These are phyloP conservation scores for Xestia rhomboidea DNA, from an alignment of 2,888 invertebrate species.

Conservation along the genomic window DNA sequence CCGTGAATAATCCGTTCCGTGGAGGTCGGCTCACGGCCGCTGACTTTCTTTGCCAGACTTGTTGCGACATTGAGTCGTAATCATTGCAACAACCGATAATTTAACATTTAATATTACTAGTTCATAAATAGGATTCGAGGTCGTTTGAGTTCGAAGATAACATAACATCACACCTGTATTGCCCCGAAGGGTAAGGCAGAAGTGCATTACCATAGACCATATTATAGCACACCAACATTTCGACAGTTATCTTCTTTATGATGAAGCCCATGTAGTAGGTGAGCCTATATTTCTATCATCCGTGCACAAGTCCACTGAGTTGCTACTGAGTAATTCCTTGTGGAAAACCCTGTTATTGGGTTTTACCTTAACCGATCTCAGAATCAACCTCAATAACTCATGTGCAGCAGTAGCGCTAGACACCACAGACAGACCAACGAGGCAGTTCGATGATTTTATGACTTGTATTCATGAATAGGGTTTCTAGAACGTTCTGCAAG, in stretches of 20 bases:
- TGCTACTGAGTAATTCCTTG: neutral
- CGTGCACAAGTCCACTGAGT: too few relatives aligned
- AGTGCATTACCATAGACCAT: neutral
- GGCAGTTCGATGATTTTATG: neutral
- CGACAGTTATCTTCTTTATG: neutral
- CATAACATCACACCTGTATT: neutral
- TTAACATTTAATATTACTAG: constrained; percentile 37
- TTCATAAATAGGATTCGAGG: constrained; percentile 44
- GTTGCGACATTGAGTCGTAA: constrained; percentile 67
- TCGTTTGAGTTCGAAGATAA: constrained; percentile 19
- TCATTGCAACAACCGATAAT: constrained; percentile 48
- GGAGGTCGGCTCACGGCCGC: constrained; percentile 66
- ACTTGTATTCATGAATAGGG: neutral
- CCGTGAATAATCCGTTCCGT: constrained; percentile 62
- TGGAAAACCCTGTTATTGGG: neutral
- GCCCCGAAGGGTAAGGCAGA: neutral
- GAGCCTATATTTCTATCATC: neutral
- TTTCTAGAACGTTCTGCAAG: constrained; percentile 5
- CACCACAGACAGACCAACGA: neutral
- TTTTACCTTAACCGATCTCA: neutral
- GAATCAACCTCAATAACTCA: neutral
- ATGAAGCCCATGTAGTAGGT: neutral
- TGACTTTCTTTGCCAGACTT: constrained; percentile 61
- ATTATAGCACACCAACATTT: neutral
- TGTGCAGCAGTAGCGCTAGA: neutral